phyloP scores from a whole-genome alignment of 2,113 vertebrate genomes.

The Microcebus jonahi region DNA sequence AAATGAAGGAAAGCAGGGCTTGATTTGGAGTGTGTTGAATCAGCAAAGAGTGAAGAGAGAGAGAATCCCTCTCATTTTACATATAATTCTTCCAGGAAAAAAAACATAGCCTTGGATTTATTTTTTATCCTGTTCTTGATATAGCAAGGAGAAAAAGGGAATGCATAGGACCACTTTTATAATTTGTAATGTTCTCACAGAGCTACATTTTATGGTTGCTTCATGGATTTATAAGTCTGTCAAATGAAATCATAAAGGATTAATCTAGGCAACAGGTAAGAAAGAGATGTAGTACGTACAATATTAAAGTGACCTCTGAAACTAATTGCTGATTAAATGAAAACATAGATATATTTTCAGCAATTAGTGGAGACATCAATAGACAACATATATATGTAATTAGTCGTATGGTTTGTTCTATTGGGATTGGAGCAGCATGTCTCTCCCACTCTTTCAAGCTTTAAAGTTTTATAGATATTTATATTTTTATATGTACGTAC shows the following conservation, averaged over 20 bases:
- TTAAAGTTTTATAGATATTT: neutral
- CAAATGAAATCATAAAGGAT: neutral
- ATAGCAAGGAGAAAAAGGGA: neutral
- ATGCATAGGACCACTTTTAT: neutral
- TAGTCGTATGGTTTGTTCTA: slow-evolving; percentile 81
- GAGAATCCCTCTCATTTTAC: neutral
- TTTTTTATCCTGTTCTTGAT: slow-evolving; percentile 3
- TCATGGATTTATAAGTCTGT: neutral
- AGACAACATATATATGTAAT: slow-evolving; percentile 82
- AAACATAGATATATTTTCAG: slow-evolving; percentile 77
- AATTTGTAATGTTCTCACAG: neutral
- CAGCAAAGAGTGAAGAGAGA: neutral
- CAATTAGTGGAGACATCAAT: slow-evolving; percentile 78
- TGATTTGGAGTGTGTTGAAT: neutral
- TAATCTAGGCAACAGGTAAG: slow-evolving; percentile 74
- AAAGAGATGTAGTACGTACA: slow-evolving; percentile 56
- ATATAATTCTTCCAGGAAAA: neutral
- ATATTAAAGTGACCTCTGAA: slow-evolving; percentile 62
- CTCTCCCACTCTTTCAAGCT: slow-evolving; percentile 35
- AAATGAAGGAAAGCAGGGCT: neutral
- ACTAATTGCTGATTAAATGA: slow-evolving; percentile 74
- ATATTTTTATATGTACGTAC: neutral
- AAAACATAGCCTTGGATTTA: neutral
- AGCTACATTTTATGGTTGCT: neutral
- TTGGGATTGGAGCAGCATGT: slow-evolving; percentile 74